Conservation (phyloP, 2,797 vertebrate genomes). For the Diplodus sargus region DNA sequence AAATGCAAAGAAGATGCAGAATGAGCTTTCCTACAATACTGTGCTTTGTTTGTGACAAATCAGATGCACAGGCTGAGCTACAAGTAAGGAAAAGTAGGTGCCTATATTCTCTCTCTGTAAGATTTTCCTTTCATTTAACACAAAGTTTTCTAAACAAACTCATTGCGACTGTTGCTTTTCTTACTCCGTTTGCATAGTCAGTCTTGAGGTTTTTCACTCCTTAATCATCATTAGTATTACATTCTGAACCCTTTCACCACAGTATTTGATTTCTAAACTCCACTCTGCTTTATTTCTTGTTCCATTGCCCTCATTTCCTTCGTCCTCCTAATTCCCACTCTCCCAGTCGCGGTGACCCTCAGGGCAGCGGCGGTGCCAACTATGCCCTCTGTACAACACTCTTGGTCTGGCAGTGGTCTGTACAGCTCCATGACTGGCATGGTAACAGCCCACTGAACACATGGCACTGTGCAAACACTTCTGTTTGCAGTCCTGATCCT, state of each 20-base stretch:
- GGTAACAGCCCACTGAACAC: conserved; percentile 65
- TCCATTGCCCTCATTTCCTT: conserved; percentile 31
- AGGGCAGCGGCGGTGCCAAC: conserved; percentile 61
- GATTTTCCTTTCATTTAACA: conserved; percentile 5
- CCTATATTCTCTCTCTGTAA: conserved; percentile 3
- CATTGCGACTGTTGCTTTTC: neutral
- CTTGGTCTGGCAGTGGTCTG: conserved; percentile 56
- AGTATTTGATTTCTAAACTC: neutral
- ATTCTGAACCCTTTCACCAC: neutral
- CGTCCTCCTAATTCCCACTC: conserved; percentile 20
- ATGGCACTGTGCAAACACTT: conserved; percentile 39
- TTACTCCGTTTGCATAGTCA: conserved; percentile 1
- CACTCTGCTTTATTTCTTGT: conserved; percentile 4
- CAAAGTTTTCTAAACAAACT: conserved; percentile 13
- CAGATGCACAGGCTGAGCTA: conserved; percentile 28
- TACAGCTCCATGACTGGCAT: conserved; percentile 69
- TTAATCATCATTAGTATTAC: neutral
- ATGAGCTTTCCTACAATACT: neutral
- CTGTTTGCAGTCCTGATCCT: conserved; percentile 26
- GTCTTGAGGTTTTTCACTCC: neutral
- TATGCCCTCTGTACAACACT: conserved; percentile 67
- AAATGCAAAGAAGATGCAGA: conserved; percentile 9
- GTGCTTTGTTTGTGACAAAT: conserved; percentile 26
- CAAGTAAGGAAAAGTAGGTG: conserved; percentile 5
- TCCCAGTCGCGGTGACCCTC: conserved; percentile 54